phyloP scores from a whole-genome alignment of 2,888 invertebrate genomes.

The Xestia c-nigrum region DNA sequence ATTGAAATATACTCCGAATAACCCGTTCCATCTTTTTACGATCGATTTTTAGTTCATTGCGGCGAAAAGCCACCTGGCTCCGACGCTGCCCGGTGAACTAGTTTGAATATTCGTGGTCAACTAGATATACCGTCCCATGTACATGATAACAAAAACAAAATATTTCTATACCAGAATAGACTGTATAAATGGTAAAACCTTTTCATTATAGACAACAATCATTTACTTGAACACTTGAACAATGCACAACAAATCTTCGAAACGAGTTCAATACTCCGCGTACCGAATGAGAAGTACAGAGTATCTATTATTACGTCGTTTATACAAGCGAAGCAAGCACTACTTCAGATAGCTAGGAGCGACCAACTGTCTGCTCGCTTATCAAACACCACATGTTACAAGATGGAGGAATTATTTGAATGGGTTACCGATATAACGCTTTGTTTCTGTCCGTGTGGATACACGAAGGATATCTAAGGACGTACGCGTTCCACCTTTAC shows the following conservation, averaged over 20 bases:
- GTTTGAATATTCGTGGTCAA: background rate
- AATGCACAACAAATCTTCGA: slow-evolving; percentile 36
- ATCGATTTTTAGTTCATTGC: slow-evolving; percentile 1
- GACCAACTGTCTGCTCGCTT: slow-evolving; percentile 57
- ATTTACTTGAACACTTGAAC: slow-evolving; percentile 42
- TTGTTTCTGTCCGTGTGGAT: background rate
- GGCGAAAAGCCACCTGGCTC: slow-evolving; percentile 1
- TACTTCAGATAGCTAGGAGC: slow-evolving; percentile 53
- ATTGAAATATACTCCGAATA: background rate
- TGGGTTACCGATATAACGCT: background rate
- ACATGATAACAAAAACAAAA: background rate
- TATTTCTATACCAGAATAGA: background rate
- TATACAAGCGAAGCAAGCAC: slow-evolving; percentile 24
- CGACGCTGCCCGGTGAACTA: background rate
- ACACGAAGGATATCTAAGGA: background rate
- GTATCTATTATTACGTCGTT: slow-evolving; percentile 54
- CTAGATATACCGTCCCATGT: slow-evolving; percentile 8
- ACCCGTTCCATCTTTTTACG: slow-evolving; percentile 3
- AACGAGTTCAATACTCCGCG: slow-evolving; percentile 53
- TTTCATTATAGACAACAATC: slow-evolving; percentile 19
- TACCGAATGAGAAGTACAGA: slow-evolving; percentile 35
- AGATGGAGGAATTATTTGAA: slow-evolving; percentile 31
- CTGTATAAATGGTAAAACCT: background rate
- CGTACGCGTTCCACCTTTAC: background rate
- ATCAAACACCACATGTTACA: slow-evolving; percentile 36